These are phyloP conservation scores for Microcebus murinus DNA, from an alignment of 2,113 vertebrate genomes.

Conservation along the genomic window DNA sequence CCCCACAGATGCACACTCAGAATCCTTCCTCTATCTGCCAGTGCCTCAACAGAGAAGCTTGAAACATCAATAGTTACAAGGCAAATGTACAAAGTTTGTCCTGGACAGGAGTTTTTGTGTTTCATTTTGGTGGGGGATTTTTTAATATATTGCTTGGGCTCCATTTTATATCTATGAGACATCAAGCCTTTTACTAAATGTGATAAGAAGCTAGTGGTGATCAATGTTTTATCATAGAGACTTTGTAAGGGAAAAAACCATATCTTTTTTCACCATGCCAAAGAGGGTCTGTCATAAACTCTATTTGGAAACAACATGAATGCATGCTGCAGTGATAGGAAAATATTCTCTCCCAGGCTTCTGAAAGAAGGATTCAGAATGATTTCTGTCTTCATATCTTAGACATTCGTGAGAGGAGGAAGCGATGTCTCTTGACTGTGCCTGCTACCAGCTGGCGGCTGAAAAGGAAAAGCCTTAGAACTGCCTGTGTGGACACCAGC, in stretches of 20 bases:
- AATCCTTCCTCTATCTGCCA: neutral
- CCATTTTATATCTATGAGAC: conserved; percentile 6
- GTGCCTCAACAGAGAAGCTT: neutral
- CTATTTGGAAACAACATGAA: neutral
- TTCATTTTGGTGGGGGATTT: neutral
- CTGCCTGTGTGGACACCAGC: neutral
- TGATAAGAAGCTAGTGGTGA: neutral
- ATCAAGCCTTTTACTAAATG: neutral
- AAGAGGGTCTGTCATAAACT: neutral
- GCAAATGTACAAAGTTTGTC: conserved; percentile 12
- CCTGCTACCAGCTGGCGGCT: neutral
- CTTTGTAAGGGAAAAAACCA: neutral
- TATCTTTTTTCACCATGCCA: conserved; percentile 31
- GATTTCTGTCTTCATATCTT: conserved; percentile 10
- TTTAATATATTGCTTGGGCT: neutral
- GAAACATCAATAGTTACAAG: neutral
- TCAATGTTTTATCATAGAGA: neutral
- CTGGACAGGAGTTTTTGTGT: neutral
- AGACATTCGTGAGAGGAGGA: neutral
- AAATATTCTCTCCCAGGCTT: neutral
- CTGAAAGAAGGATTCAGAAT: conserved; percentile 15
- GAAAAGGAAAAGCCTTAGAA: neutral
- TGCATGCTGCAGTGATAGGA: neutral
- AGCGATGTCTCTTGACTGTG: neutral
- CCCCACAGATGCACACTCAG: neutral